phyloP scores from a whole-genome alignment of 2,113 vertebrate species.

The Choloepus hoffmanni region DNA sequence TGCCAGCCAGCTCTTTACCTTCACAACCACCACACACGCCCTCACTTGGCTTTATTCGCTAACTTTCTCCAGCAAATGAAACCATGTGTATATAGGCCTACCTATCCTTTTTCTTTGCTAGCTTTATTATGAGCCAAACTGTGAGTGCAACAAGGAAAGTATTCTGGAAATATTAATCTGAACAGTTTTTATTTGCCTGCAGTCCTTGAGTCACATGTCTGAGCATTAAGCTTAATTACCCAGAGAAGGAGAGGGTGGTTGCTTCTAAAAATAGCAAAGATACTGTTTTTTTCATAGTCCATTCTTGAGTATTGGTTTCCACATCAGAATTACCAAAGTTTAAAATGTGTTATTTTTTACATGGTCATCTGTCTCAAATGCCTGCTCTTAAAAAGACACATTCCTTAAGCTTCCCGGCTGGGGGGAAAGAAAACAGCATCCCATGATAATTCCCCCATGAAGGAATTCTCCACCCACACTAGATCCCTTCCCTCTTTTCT shows the following conservation, averaged over 20 bases:
- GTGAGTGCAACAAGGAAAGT: neutral
- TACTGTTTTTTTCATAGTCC: constrained; percentile 38
- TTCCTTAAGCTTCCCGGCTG: neutral
- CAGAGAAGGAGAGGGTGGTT: constrained; percentile 13
- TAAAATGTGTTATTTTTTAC: constrained; percentile 47
- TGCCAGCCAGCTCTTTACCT: rapidly evolving
- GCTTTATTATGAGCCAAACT: neutral
- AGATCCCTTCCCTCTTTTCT: neutral
- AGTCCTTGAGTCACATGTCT: constrained; percentile 46
- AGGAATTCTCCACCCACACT: neutral
- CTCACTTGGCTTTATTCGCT: neutral
- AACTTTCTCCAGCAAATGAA: neutral
- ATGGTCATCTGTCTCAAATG: constrained; percentile 52
- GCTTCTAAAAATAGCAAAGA: constrained; percentile 68
- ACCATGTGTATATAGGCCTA: no score
- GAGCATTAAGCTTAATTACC: constrained; percentile 60
- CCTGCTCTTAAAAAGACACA: neutral
- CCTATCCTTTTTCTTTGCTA: neutral
- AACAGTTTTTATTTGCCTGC: constrained; percentile 29
- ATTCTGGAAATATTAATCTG: constrained; percentile 55
- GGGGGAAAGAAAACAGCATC: neutral
- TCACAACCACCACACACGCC: neutral
- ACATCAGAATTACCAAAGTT: constrained; percentile 55
- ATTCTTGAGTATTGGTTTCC: constrained; percentile 57
- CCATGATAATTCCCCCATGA: neutral